Evolutionary conservation across 2,888 invertebrate species (phyloP).

Genomic region (Sphinx pinastri): DNA sequence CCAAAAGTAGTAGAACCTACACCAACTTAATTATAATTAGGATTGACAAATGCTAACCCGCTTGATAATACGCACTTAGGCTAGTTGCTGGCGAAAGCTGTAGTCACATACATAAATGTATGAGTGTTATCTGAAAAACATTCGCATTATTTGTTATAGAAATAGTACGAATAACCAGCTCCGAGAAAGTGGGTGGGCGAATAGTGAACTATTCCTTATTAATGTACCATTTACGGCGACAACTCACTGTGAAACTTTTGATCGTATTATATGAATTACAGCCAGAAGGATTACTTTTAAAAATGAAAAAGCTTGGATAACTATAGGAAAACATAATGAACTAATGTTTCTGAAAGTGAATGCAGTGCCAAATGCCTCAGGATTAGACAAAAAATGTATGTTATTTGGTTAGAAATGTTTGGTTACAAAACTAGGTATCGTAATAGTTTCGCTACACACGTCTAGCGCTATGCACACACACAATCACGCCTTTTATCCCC

Average conservation of each 20-base stretch:
- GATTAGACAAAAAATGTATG: no score
- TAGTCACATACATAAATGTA: neutral
- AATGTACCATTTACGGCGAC: slow-evolving; percentile 15
- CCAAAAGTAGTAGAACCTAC: no score
- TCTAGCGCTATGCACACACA: no score
- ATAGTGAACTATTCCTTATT: slow-evolving; percentile 9
- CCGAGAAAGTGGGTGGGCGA: slow-evolving; percentile 9
- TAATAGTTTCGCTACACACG: no score
- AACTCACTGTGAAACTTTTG: slow-evolving; percentile 1
- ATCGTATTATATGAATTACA: neutral
- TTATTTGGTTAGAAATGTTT: no score
- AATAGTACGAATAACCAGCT: slow-evolving; percentile 9
- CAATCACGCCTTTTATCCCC: no score
- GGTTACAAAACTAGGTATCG: no score
- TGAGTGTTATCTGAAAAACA: neutral
- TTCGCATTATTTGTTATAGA: neutral
- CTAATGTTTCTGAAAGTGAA: neutral
- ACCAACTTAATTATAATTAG: no score
- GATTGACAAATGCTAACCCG: no score
- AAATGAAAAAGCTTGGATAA: neutral
- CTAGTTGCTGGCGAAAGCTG: neutral
- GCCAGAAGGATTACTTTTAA: neutral
- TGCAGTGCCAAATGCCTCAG: neutral
- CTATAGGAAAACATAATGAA: neutral
- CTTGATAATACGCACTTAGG: neutral